phyloP scores from a whole-genome alignment of 2,888 invertebrate species.

The Pycnomerus fuliginosus region DNA sequence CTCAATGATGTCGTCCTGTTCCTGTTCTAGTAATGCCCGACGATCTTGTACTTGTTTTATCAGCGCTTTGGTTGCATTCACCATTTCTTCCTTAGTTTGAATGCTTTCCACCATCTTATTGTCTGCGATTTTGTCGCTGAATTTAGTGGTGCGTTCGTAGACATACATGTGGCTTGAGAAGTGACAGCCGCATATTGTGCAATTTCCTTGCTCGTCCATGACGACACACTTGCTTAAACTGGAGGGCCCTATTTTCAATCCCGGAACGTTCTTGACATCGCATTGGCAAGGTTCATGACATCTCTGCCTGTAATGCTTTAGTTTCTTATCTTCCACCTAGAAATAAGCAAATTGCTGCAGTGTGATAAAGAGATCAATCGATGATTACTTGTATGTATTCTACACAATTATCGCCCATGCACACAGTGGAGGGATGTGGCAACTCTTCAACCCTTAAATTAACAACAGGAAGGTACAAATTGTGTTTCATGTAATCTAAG shows the following conservation, averaged over 20 bases:
- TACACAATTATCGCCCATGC: slow-evolving; percentile 36
- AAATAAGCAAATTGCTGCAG: no score
- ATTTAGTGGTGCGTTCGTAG: slow-evolving; percentile 42
- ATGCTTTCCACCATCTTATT: slow-evolving; percentile 35
- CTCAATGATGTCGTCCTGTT: slow-evolving; percentile 36
- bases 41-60: slow-evolving; percentile 31
- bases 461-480: slow-evolving; percentile 42
- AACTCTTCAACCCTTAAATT: slow-evolving; percentile 36
- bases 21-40: slow-evolving; percentile 34
- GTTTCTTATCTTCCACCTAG: no score
- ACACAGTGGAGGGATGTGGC: slow-evolving; percentile 43
- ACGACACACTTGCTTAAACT: slow-evolving; percentile 41
- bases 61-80: slow-evolving; percentile 28
- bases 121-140: slow-evolving; percentile 36
- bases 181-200: slow-evolving; percentile 39
- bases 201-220: slow-evolving; percentile 35
- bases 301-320: slow-evolving; percentile 41
- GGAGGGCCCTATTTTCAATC: slow-evolving; percentile 42
- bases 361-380: no score
- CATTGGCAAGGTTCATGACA: slow-evolving; percentile 48
- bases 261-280: slow-evolving; percentile 39
- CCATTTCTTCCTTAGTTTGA: slow-evolving; percentile 30
- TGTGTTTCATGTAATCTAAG: slow-evolving; percentile 36
- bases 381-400: no score
- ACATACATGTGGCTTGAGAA: slow-evolving; percentile 46